phyloP scores from a whole-genome alignment of 2,797 vertebrate species.

The Macropodus opercularis region DNA sequence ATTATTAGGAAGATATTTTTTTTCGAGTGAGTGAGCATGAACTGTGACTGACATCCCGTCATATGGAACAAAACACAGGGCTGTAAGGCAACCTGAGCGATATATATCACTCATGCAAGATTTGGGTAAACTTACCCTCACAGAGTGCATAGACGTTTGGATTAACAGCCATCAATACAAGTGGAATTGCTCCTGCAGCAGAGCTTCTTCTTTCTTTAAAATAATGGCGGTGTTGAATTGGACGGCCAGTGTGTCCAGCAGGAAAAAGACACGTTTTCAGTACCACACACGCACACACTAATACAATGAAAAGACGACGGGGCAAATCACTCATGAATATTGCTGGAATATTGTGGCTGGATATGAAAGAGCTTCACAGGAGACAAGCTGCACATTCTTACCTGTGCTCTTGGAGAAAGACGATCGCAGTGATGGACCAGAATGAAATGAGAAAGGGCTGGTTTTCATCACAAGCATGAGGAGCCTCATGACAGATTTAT shows the following conservation, averaged over 20 bases:
- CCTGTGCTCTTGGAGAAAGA: constrained; percentile 1
- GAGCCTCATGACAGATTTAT: neutral
- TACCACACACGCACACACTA: constrained; percentile 13
- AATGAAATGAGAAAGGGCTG: constrained; percentile 7
- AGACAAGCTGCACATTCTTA: neutral
- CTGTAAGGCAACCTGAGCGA: neutral
- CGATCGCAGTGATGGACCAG: neutral
- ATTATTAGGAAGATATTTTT: too few relatives aligned
- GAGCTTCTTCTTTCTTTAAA: constrained; percentile 31
- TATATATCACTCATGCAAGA: neutral
- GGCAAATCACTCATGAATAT: constrained; percentile 10
- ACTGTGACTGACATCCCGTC: too few relatives aligned
- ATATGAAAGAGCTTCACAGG: constrained; percentile 3
- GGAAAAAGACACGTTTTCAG: constrained; percentile 21
- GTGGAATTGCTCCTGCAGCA: constrained; percentile 37
- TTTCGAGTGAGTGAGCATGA: too few relatives aligned
- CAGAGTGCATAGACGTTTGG: constrained; percentile 27
- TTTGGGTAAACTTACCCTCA: constrained; percentile 6
- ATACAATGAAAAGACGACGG: constrained; percentile 4
- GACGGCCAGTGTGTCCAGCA: constrained; percentile 2
- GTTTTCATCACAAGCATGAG: constrained; percentile 3
- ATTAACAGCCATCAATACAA: constrained; percentile 36
- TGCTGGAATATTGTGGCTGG: neutral
- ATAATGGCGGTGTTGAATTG: constrained; percentile 40
- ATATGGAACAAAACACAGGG: neutral